A percentile compares a stretch with the other conserved stretches of the same genome.
phyloP scores from a whole-genome alignment of 2,888 invertebrate species.

The Brenthis hecate region DNA sequence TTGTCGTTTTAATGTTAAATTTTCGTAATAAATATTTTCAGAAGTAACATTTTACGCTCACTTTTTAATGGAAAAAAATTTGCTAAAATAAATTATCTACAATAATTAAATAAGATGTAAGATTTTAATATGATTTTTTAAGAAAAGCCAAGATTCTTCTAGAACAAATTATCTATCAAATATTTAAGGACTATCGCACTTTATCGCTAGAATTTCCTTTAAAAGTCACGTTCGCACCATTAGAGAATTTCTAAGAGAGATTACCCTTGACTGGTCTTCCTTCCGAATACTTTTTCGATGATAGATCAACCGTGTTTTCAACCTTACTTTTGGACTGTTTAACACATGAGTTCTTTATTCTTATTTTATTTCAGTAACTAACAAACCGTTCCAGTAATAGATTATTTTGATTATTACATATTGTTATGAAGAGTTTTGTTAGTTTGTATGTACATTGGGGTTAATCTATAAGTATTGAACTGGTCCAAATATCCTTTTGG shows the following conservation, averaged over 20 bases:
- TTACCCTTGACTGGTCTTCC: conserved; percentile 21
- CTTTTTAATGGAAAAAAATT: too few species aligned
- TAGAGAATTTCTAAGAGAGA: conserved; percentile 29
- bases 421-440: too few species aligned
- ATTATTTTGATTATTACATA: too few species aligned
- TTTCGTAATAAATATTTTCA: too few species aligned
- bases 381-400: too few species aligned
- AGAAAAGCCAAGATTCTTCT: conserved; percentile 16
- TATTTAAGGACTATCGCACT: conserved; percentile 32
- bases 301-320: not conserved
- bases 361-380: not conserved
- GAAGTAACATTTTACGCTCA: too few species aligned
- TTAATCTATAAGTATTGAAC: too few species aligned
- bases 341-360: not conserved
- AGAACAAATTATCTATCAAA: conserved; percentile 35
- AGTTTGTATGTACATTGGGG: too few species aligned
- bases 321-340: not conserved
- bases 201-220: conserved; percentile 28
- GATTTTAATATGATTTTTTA: conserved; percentile 8
- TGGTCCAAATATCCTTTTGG: too few species aligned
- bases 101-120: not conserved
- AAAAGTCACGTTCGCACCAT: conserved; percentile 35
- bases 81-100: too few species aligned
- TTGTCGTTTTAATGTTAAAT: too few species aligned
- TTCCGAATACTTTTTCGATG: conserved; percentile 2